Base-by-base conservation (phyloP, 2,888 invertebrate genomes). In the Pyrrhia umbra region DNA sequence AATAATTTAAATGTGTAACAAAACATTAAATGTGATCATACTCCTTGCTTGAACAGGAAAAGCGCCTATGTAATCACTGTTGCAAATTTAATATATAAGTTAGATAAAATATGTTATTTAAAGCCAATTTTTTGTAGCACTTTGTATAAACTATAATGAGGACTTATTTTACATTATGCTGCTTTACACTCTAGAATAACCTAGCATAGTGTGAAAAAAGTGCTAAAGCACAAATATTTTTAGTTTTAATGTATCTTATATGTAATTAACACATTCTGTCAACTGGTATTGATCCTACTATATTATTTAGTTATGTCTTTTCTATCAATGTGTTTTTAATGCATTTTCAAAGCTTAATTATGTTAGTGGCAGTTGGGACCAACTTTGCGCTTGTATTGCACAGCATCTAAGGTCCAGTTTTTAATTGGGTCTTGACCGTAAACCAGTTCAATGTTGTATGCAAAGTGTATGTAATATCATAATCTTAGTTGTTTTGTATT, bases 401-500 rank as follows among this genome's bases (percentile, higher is more conserved):
- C 56, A 27, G 42, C 71, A 81, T 74, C 61, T 46, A 43, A 76
- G 55, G 72, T 73, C 75, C 49, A 49, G 55, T 72, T 58, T 65
- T 52, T 49, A 56, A 65, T 77, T 79, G 68, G 75, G 58, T 72
- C 70, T 75, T 75, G 60, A 68, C 50, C 67, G 43, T 63, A 68
- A 79, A 79, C 56, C 57, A 64, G 61, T 79, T 76, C 73, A 68
- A 77, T 84, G 78, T 81, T 81, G 74, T 84, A 75, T 72, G 72
- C 68, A 73, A 82, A 75, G 73, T 75, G 64, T 85, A 81, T 86
- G 82, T 76, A 83, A 83, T 86, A 80, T 82, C 75, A 80, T 74
- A 85, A 85, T 87, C 84, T 84, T 81, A 84, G 80, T 84, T 82
- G 85, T 90, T 90, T 90, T 89, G 77, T 81, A 81, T 79, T 75